Evolutionary conservation across 37 sponge, comb jelly and placozoan species (phyloP).

Genomic region (Tethya wilhelma): DNA sequence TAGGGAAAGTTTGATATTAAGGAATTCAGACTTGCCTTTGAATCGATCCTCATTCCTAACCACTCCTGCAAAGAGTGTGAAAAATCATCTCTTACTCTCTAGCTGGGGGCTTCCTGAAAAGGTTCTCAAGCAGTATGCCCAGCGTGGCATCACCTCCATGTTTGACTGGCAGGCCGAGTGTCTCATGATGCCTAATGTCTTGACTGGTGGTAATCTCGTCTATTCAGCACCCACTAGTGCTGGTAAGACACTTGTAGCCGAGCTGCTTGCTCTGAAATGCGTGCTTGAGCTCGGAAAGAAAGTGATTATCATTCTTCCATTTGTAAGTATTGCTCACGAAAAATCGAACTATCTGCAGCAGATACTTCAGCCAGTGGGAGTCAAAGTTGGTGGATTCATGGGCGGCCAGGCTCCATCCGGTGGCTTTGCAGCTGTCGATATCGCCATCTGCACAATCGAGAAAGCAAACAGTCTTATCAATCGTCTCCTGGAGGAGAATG

Average conservation of each 20-base stretch:
- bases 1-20: background rate
- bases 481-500: conserved; percentile 86
- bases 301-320: conserved; percentile 93
- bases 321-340: conserved; percentile 96
- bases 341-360: conserved; percentile 83
- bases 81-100: conserved; percentile 51
- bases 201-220: conserved; percentile 84
- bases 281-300: conserved; percentile 89
- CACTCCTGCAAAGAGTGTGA: conserved; percentile 19
- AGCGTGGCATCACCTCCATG: conserved; percentile 82
- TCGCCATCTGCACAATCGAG: conserved; percentile 99
- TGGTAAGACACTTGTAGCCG: conserved; percentile 98
- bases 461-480: conserved; percentile 98
- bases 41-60: conserved; percentile 29
- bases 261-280: conserved; percentile 91
- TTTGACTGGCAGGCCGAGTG: conserved; percentile 98
- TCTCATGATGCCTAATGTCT: conserved; percentile 74
- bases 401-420: conserved; percentile 90
- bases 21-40: background rate
- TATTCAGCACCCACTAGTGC: conserved; percentile 98
- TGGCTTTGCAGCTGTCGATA: conserved; percentile 87
- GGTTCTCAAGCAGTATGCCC: conserved; percentile 76
- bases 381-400: conserved; percentile 94
- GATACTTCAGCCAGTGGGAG: conserved; percentile 81
- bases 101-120: conserved; percentile 87